Evolutionary conservation across 2,113 vertebrate genomes (phyloP).

Genomic region (Coptodon bakossiorum): DNA sequence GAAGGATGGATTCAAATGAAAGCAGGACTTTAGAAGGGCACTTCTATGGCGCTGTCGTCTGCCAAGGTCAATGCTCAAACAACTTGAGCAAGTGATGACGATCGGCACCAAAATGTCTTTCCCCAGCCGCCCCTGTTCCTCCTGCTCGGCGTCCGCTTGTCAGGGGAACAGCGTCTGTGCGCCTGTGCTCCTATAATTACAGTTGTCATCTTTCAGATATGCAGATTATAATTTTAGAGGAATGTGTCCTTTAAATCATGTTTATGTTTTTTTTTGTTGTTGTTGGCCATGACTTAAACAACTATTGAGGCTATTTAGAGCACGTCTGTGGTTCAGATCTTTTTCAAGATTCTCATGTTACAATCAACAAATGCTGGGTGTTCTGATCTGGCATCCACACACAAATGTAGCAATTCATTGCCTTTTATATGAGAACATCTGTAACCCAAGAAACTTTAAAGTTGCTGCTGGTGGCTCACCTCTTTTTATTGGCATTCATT

Average conservation of each 20-base stretch:
- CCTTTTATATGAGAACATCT: not conserved
- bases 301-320: not conserved
- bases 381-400: not conserved
- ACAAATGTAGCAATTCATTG: not conserved
- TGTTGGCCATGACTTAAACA: not conserved
- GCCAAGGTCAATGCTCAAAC: not conserved
- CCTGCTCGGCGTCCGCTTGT: not conserved
- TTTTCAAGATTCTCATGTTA: not conserved
- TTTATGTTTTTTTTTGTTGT: not conserved
- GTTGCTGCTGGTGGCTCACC: not conserved
- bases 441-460: not conserved
- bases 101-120: not conserved
- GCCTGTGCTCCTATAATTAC: not conserved
- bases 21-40: not conserved
- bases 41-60: not conserved
- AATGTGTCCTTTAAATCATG: not conserved
- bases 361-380: not conserved
- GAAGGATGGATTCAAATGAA: not conserved
- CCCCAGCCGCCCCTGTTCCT: not conserved
- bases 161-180: not conserved
- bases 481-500: not conserved
- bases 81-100: not conserved
- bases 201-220: not conserved
- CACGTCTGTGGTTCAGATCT: not conserved
- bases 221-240: not conserved